phyloP scores from a whole-genome alignment of 2,888 invertebrate genomes.

The Rhagonycha fulva region DNA sequence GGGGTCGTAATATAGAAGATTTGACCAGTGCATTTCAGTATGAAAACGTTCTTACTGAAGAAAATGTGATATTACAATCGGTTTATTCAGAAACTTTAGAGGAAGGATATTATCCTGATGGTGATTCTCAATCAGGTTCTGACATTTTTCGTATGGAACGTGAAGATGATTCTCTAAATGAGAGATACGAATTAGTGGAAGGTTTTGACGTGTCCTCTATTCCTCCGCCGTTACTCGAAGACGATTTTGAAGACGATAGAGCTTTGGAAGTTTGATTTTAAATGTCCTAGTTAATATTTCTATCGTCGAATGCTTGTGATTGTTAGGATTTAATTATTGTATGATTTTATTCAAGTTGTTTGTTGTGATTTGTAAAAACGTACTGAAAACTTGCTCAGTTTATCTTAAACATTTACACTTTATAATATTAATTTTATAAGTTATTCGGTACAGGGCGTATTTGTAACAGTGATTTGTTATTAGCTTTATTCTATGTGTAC shows the following conservation, averaged over 20 bases:
- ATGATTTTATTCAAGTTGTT: slow-evolving; percentile 16
- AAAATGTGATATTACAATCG: slow-evolving; percentile 37
- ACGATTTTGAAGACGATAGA: slow-evolving; percentile 68
- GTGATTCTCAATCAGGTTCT: slow-evolving; percentile 59
- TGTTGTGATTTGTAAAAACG: slow-evolving; percentile 11
- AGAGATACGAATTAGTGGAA: slow-evolving; percentile 70
- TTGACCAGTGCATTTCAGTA: slow-evolving; percentile 49
- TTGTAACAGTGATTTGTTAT: neutral
- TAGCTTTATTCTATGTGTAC: neutral
- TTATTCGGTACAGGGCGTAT: neutral
- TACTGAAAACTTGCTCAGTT: slow-evolving; percentile 28
- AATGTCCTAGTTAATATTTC: slow-evolving; percentile 23
- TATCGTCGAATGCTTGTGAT: neutral
- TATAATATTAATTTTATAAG: neutral
- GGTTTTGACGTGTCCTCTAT: slow-evolving; percentile 76
- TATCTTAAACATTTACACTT: neutral
- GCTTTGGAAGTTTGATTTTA: slow-evolving; percentile 53
- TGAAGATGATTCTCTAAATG: slow-evolving; percentile 55
- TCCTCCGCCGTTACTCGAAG: slow-evolving; percentile 77
- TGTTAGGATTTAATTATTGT: slow-evolving; percentile 7
- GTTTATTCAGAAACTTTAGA: slow-evolving; percentile 47
- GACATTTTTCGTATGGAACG: slow-evolving; percentile 56
- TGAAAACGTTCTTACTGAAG: slow-evolving; percentile 42
- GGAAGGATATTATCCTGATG: slow-evolving; percentile 70
- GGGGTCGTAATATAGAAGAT: slow-evolving; percentile 49